Evolutionary conservation across 2,113 vertebrate species (phyloP).

Genomic region (Lampris incognitus): DNA sequence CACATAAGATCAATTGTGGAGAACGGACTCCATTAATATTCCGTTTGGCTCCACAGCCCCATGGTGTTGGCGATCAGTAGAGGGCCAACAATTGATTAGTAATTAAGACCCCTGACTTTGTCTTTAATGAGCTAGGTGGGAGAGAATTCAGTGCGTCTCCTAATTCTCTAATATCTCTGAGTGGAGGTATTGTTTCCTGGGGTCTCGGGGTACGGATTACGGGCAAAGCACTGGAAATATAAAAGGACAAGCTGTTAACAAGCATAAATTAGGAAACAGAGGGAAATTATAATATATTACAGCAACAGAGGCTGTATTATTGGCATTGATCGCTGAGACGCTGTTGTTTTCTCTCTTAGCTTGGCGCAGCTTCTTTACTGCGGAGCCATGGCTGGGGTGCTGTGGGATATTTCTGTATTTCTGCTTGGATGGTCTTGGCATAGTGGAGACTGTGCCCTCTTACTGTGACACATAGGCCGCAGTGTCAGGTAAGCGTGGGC

Average conservation of each 20-base stretch:
- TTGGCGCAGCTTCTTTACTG: conserved; percentile 24
- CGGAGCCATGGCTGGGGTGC: neutral
- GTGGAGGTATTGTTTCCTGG: conserved; percentile 13
- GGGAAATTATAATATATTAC: neutral
- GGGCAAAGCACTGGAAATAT: conserved; percentile 15
- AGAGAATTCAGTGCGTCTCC: conserved; percentile 18
- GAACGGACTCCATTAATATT: conserved; percentile 62
- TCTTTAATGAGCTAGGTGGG: conserved; percentile 45
- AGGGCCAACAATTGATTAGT: conserved; percentile 61
- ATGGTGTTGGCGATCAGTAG: conserved; percentile 43
- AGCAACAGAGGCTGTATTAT: conserved; percentile 1
- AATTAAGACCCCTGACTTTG: conserved; percentile 56
- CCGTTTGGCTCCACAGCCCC: conserved; percentile 40
- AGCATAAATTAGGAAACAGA: conserved; percentile 11
- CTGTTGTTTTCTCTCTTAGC: conserved; percentile 18
- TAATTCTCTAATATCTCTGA: conserved; percentile 31
- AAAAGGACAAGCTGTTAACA: neutral
- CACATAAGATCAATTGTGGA: conserved; percentile 35
- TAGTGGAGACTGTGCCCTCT: conserved; percentile 57
- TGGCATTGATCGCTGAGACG: conserved; percentile 12
- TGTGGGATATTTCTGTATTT: conserved; percentile 54
- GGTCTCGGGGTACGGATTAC: neutral
- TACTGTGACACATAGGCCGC: conserved; percentile 60
- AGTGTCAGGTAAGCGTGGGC: conserved; percentile 71
- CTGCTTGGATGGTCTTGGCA: conserved; percentile 50